A percentile compares a stretch with the other conserved stretches of the same genome.
Evolutionary conservation across 2,797 vertebrate species (phyloP).

Genomic region (Squalus acanthias): DNA sequence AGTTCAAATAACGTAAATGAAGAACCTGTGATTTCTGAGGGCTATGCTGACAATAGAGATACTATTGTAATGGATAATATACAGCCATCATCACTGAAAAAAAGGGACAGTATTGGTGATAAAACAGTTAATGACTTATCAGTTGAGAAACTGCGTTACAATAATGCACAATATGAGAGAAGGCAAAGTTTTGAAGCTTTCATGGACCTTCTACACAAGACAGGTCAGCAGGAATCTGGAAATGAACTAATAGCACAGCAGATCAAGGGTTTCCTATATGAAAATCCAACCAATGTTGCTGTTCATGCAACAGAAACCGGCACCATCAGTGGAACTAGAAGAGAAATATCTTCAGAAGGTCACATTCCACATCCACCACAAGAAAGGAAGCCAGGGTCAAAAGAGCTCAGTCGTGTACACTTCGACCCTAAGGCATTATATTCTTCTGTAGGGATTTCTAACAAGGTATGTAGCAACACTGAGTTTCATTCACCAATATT

Average conservation of each 20-base stretch:
- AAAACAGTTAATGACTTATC: constrained; percentile 21
- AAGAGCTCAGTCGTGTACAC: neutral
- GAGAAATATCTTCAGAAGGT: neutral
- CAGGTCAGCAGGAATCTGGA: neutral
- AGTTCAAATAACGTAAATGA: neutral
- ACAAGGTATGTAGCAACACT: neutral
- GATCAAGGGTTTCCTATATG: neutral
- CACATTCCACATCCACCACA: neutral
- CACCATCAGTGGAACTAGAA: neutral
- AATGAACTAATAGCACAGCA: neutral
- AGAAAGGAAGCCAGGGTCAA: neutral
- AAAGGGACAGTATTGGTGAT: neutral
- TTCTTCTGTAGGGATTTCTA: neutral
- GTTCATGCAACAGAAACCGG: neutral
- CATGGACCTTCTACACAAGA: constrained; percentile 6
- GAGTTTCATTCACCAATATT: neutral
- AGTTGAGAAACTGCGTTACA: constrained; percentile 22
- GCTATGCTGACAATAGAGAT: no score
- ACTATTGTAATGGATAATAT: neutral
- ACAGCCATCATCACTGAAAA: neutral
- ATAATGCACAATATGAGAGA: neutral
- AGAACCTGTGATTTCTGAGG: no score
- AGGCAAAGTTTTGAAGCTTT: neutral
- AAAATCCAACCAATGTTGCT: neutral
- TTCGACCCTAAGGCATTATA: neutral